A percentile compares a stretch with the other conserved stretches of the same genome.
These are phyloP conservation scores for Calycopis cecrops DNA, from an alignment of 1,140 invertebrate species.

Conservation along the genomic window DNA sequence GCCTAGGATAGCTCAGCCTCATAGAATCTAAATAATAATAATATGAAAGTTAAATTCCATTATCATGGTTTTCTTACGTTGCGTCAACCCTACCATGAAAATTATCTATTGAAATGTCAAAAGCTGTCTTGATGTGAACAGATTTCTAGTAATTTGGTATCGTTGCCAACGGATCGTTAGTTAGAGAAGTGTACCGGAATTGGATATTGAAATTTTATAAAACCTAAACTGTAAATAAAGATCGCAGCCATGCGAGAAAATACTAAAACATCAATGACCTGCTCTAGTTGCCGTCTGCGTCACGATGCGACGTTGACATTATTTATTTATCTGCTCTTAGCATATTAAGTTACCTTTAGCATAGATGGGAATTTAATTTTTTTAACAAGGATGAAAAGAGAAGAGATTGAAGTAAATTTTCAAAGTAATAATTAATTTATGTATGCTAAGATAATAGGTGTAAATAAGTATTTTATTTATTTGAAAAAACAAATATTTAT, in stretches of 20 bases:
- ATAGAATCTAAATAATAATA: too few species aligned
- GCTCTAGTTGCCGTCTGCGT: constrained; percentile 10
- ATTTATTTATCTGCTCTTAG: not conserved
- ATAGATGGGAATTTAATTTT: too few species aligned
- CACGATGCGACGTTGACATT: not conserved
- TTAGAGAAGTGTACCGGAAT: constrained; percentile 68
- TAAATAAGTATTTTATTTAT: too few species aligned
- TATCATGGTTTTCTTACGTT: not conserved
- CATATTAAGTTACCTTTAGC: too few species aligned
- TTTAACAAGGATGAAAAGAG: too few species aligned
- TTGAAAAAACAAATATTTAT: too few species aligned
- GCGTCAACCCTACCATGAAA: constrained; percentile 14
- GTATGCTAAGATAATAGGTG: too few species aligned
- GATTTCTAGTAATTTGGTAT: constrained; percentile 60
- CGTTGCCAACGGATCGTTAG: constrained; percentile 54
- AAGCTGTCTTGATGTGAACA: constrained; percentile 43
- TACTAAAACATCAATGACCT: constrained; percentile 13
- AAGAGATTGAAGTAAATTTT: too few species aligned
- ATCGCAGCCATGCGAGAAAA: constrained; percentile 12
- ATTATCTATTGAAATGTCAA: constrained; percentile 37
- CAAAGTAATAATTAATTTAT: too few species aligned
- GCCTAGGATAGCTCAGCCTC: too few species aligned
- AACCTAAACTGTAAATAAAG: constrained; percentile 10
- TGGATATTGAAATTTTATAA: constrained; percentile 23
- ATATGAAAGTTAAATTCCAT: too few species aligned